Conservation (phyloP, 2,113 vertebrate species). For the Perccottus glenii region DNA sequence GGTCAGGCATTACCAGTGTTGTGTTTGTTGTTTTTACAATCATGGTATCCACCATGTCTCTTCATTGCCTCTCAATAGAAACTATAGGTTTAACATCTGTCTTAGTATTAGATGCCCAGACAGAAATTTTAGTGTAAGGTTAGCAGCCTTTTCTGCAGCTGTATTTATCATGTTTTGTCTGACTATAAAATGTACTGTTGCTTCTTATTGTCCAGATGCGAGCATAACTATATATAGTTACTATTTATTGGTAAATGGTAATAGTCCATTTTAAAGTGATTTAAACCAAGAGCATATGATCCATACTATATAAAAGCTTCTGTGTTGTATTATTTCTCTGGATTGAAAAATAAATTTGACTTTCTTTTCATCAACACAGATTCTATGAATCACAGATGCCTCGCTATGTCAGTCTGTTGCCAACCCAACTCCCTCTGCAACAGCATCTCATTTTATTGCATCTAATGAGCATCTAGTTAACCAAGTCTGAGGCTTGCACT, state of each 20-base stretch:
- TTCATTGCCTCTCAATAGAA: background rate
- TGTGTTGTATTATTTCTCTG: background rate
- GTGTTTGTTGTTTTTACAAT: no score
- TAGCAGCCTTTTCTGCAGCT: background rate
- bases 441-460: background rate
- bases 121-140: background rate
- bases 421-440: conserved; percentile 5
- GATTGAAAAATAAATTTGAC: background rate
- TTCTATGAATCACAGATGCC: background rate
- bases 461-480: background rate
- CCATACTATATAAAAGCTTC: no score
- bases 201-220: no score
- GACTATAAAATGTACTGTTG: background rate
- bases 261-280: no score
- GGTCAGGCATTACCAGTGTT: no score
- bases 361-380: background rate
- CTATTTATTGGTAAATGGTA: no score
- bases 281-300: no score
- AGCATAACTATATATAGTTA: no score
- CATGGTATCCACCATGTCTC: no score
- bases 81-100: background rate
- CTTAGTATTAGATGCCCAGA: no score
- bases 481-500: no score
- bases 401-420: conserved; percentile 8
- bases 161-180: background rate